Conservation (phyloP, 2,888 invertebrate genomes). For the Polydrusus pterygomalis region DNA sequence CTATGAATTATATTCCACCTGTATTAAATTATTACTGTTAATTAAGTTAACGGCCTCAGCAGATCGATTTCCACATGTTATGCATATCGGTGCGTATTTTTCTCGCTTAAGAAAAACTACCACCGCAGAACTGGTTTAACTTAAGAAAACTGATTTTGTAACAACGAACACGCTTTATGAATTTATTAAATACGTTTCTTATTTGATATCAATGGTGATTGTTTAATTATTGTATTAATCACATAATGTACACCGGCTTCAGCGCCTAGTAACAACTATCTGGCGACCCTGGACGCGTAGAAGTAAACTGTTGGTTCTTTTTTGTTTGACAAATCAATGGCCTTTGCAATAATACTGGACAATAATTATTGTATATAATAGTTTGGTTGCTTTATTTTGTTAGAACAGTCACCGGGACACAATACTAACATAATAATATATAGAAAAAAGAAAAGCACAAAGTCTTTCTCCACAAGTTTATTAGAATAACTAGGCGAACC, state of each 20-base stretch:
- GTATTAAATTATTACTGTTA: neutral
- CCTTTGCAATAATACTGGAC: neutral
- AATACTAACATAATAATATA: no score
- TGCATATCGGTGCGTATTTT: neutral
- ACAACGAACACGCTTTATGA: constrained; percentile 6
- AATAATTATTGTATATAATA: no score
- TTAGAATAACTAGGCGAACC: no score
- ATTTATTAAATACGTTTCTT: constrained; percentile 25
- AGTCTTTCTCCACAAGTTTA: no score
- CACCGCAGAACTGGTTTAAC: neutral
- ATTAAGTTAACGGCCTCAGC: neutral
- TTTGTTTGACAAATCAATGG: constrained; percentile 11
- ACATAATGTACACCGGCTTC: constrained; percentile 9
- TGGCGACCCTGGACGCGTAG: constrained; percentile 24
- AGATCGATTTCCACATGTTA: constrained; percentile 18
- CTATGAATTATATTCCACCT: neutral
- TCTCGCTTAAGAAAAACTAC: neutral
- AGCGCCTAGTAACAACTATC: constrained; percentile 34
- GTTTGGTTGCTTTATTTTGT: no score
- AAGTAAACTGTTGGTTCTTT: neutral
- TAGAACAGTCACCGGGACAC: no score
- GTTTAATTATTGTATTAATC: constrained; percentile 6
- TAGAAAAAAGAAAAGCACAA: no score
- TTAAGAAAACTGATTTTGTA: constrained; percentile 25
- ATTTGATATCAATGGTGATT: constrained; percentile 9